Evolutionary conservation across 2,888 invertebrate genomes (phyloP), one percentile per base, ranked within the genome.

Genomic region (Caenorhabditis wallacei): DNA sequence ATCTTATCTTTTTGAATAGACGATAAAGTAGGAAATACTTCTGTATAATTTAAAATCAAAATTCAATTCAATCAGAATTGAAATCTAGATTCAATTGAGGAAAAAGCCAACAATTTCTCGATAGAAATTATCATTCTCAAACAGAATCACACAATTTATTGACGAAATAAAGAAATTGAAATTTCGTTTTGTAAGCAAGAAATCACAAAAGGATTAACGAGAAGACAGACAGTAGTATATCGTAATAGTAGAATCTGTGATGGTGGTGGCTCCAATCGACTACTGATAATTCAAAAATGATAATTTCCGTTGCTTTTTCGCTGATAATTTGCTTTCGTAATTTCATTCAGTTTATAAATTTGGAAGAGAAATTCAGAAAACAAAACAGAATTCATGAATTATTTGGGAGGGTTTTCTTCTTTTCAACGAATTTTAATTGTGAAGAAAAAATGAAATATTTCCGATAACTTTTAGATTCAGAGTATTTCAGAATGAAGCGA

Each of bases 261-360:
- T 48, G 35, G 24, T 37, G 22, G 40, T 51, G 53, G 37, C 40
- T 59, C 59, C 59, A 20, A 30, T 66, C n/a, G 18, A 48, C 66
- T 66, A 66, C 66, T 66, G 66, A 66, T 66, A 66, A 64, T 64
- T 64, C 16, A 20, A 10, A 40, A 22, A 51, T n/a, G 35, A 20
- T 48, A 48, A 48, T 64, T 64, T 51, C 64, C 64, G 64, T n/a
- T 35, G 30, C 64, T 18, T 53, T 53, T 66, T 66, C 48, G 22
- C 66, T 66, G 66, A 66, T 66, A 37, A 66, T 37, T 66, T 53
- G 16, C 20, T 53, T 48, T 53, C 53, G 66, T 66, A 66, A 53
- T 64, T 64, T 13, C 18, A 30, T n/a, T 35, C 51, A 1, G 3
- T 46, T 66, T 59, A 20, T 20, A 35, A 59, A 59, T n/a, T 35